Conservation (phyloP, 2,113 vertebrate species). For the Donacobius atricapilla region DNA sequence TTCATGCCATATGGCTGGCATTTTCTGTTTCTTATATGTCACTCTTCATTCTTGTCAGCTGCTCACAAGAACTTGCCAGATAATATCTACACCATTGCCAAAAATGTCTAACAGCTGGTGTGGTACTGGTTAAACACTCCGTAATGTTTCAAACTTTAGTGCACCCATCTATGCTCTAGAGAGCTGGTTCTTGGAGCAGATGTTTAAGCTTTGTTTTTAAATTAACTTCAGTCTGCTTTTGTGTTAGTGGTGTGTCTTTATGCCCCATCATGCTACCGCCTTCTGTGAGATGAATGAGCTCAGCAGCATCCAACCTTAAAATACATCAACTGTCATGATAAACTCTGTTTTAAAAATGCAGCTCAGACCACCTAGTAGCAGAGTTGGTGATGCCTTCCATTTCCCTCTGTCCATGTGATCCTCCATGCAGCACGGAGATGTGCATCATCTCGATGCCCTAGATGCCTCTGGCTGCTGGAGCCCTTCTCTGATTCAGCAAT, state of each 20-base stretch:
- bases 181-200: conserved; percentile 35
- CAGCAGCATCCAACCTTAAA: neutral
- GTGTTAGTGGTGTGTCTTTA: neutral
- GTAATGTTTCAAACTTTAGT: conserved; percentile 39
- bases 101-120: conserved; percentile 59
- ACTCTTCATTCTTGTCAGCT: conserved; percentile 62
- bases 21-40: conserved; percentile 64
- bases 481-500: neutral
- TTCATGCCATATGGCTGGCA: conserved; percentile 62
- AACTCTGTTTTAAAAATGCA: neutral
- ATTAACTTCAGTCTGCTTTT: conserved; percentile 45
- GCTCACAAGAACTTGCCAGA: conserved; percentile 45
- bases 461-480: neutral
- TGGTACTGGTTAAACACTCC: conserved; percentile 26
- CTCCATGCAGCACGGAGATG: neutral
- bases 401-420: neutral
- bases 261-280: neutral
- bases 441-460: neutral
- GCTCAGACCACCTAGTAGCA: neutral
- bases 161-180: neutral
- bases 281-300: neutral
- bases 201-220: conserved; percentile 53
- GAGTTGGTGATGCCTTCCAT: neutral
- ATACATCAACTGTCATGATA: neutral
- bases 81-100: conserved; percentile 47